Evolutionary conservation across 1,140 invertebrate species (phyloP).

Genomic region (Arion vulgaris): DNA sequence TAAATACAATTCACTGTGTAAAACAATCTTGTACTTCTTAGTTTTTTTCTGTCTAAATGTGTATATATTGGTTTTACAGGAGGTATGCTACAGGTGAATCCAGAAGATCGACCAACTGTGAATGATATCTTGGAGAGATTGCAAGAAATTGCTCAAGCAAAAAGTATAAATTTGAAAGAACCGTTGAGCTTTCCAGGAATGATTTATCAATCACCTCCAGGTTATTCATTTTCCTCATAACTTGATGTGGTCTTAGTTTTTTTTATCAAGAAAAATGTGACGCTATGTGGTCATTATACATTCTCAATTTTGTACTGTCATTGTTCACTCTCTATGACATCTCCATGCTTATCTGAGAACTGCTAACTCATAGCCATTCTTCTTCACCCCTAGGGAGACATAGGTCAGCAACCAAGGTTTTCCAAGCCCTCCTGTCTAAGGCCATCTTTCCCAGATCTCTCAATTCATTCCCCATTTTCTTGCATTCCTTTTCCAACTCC

Average conservation of each 20-base stretch:
- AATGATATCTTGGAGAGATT: constrained; percentile 86
- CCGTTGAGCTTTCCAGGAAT: constrained; percentile 52
- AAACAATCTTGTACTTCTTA: too few species aligned
- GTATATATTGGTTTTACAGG: constrained; percentile 73
- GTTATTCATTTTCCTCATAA: constrained; percentile 1
- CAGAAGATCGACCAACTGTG: constrained; percentile 83
- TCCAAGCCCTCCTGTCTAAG: too few species aligned
- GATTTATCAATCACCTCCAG: constrained; percentile 34
- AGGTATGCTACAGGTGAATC: constrained; percentile 86
- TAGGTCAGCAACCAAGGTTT: too few species aligned
- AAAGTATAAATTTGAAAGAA: constrained; percentile 68
- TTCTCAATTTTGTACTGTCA: not conserved
- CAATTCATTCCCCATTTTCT: too few species aligned
- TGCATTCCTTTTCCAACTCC: too few species aligned
- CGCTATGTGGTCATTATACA: not conserved
- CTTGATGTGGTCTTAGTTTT: not conserved
- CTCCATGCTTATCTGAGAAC: too few species aligned
- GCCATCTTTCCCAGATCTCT: too few species aligned
- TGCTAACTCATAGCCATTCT: too few species aligned
- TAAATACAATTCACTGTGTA: too few species aligned
- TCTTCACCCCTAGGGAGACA: too few species aligned
- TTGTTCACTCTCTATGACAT: too few species aligned
- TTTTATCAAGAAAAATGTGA: not conserved
- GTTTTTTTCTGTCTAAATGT: too few species aligned
- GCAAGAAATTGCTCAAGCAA: constrained; percentile 88